Evolutionary conservation across 2,888 invertebrate species (phyloP).

Genomic region (Iphiclides podalirius): DNA sequence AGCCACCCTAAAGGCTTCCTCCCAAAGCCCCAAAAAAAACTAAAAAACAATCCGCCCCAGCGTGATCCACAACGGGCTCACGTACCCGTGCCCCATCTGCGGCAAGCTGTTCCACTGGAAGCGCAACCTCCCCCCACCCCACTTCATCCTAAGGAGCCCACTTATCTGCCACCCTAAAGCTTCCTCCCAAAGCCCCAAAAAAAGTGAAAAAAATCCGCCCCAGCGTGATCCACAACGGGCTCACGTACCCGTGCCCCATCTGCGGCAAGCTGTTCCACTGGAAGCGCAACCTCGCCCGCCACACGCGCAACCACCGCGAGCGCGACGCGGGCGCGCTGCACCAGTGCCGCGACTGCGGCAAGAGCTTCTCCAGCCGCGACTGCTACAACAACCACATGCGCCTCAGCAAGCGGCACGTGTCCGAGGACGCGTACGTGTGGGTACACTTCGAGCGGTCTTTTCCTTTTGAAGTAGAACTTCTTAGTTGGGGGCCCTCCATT

Average conservation of each 20-base stretch:
- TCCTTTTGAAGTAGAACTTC: background rate
- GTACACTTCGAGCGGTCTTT: constrained; percentile 36
- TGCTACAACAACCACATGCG: constrained; percentile 69
- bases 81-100: constrained; percentile 65
- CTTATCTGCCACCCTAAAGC: too few species aligned
- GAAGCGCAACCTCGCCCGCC: constrained; percentile 67
- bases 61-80: constrained; percentile 63
- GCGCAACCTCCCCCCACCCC: constrained; percentile 61
- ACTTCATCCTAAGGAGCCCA: too few species aligned
- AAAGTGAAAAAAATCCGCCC: too few species aligned
- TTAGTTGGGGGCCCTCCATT: too few species aligned
- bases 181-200: too few species aligned
- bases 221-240: constrained; percentile 67
- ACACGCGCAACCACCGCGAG: constrained; percentile 62
- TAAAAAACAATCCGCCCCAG: too few species aligned
- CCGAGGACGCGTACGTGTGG: constrained; percentile 55
- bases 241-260: constrained; percentile 61
- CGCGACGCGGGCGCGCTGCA: constrained; percentile 52
- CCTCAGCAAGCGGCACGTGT: constrained; percentile 63
- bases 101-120: constrained; percentile 73
- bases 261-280: constrained; percentile 72
- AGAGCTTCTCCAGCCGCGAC: constrained; percentile 61
- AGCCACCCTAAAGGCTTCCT: too few species aligned
- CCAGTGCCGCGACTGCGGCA: constrained; percentile 57
- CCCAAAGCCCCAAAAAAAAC: too few species aligned